Percentiles rank a stretch among this genome's conserved stretches.
These are phyloP conservation scores for Corythoichthys haematopterus DNA, from an alignment of 2,113 vertebrate genomes.

Conservation along the genomic window DNA sequence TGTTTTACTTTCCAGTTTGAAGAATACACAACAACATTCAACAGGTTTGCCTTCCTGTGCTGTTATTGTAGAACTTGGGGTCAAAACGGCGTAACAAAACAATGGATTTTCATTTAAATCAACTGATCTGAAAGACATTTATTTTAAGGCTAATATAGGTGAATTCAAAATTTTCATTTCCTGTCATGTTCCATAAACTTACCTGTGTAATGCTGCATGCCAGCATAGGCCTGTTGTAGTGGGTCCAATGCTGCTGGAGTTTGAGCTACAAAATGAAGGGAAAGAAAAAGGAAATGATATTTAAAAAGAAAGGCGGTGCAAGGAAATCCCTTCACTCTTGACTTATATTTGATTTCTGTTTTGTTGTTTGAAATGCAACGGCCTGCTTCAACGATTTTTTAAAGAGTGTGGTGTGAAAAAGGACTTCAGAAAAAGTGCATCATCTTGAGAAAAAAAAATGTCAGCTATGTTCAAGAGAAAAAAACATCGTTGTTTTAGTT, in stretches of 20 bases:
- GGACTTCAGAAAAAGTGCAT: not conserved
- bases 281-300: not conserved
- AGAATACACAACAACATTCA: not conserved
- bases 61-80: not conserved
- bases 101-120: not conserved
- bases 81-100: not conserved
- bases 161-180: too few species aligned
- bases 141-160: too few species aligned
- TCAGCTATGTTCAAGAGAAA: not conserved
- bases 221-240: conserved; percentile 83
- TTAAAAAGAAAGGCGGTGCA: not conserved
- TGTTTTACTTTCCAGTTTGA: not conserved
- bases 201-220: conserved; percentile 87
- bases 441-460: not conserved
- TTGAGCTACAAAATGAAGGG: conserved; percentile 67
- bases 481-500: not conserved
- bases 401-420: not conserved
- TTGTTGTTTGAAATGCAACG: not conserved
- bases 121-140: conserved; percentile 23
- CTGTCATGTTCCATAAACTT: conserved; percentile 8
- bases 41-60: not conserved
- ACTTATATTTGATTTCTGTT: not conserved
- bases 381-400: not conserved
- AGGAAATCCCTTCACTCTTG: not conserved
- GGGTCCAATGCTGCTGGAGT: conserved; percentile 82